Evolutionary conservation across 2,888 invertebrate genomes (phyloP), one percentile per base, ranked within the genome.

Genomic region (Julus scanicus): DNA sequence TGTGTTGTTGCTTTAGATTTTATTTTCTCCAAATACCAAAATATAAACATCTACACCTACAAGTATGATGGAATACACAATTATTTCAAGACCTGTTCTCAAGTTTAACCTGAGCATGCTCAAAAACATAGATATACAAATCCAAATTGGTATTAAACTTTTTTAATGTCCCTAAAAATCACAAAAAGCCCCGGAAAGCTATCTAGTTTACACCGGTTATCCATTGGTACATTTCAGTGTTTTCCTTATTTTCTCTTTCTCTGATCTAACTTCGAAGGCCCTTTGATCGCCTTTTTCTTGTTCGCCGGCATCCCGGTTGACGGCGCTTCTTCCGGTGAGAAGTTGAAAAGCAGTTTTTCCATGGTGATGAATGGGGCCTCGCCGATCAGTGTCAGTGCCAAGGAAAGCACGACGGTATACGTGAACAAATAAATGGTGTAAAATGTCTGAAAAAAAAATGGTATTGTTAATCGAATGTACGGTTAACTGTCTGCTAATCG

Each of bases 361-460:
- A 86, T 17, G 44, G 49, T 39, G 48, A 86, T 86, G 53, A 86
- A 86, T 6, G 86, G 86, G 6, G 86, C 49, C 29, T 86, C 86
- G 11, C 53, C 57, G 29, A 57, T 57, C 53, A 86, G 29, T 1
- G 86, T 86, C 49, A 86, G 8, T 6, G 49, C 86, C 48, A 86
- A 29, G 6, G 86, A 48, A 20, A 53, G n/a, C 49, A 57, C 53
- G 6, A 86, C 53, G 48, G 86, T 53, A 2, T 1, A 3, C 37
- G 17, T 2, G 53, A 86, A 48, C 86, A 86, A 20, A 29, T n/a
- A 86, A 8, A 86, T 86, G 40, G 40, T 6, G 48, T 39, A 39
- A 39, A 39, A 84, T 15, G 29, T 37, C 57, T 86, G 53, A 53
- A 86, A 86, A 20, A 13, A 2, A 86, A 86, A 44, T 44, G 44